Percentiles rank a stretch among this genome's conserved stretches.
phyloP scores from a whole-genome alignment of 2,797 vertebrate genomes.

The Aeoliscus strigatus region DNA sequence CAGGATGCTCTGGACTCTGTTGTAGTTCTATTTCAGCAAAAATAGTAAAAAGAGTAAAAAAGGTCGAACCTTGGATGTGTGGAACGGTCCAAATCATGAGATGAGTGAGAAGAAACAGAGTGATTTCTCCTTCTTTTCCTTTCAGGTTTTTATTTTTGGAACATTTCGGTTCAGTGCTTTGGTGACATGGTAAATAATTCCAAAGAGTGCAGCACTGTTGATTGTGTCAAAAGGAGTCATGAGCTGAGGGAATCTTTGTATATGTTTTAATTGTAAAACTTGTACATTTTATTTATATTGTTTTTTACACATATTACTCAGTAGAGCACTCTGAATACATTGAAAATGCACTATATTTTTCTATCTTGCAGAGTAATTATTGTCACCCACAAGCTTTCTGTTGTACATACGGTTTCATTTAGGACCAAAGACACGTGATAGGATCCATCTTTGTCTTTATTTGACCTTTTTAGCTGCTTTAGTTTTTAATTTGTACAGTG shows the following conservation, averaged over 20 bases:
- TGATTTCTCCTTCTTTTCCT: too few relatives aligned
- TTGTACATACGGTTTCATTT: conserved; percentile 97
- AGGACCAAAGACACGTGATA: conserved; percentile 98
- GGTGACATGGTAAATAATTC: conserved; percentile 80
- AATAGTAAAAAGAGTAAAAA: conserved; percentile 3
- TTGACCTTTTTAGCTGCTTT: conserved; percentile 74
- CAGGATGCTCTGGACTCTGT: conserved; percentile 39
- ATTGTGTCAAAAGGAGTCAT: conserved; percentile 83
- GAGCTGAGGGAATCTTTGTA: conserved; percentile 85
- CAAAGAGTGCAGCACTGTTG: conserved; percentile 92
- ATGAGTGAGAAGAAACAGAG: too few relatives aligned
- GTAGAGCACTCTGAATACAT: conserved; percentile 97
- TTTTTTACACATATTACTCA: conserved; percentile 93
- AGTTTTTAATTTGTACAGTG: conserved; percentile 81
- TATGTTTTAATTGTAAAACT: conserved; percentile 98
- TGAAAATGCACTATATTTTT: conserved; percentile 99
- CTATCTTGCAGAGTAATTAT: conserved; percentile 95
- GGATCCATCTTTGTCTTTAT: conserved; percentile 75
- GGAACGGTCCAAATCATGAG: too few relatives aligned
- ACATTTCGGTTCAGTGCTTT: conserved; percentile 55
- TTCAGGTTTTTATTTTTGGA: conserved; percentile 61
- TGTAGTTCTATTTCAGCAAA: conserved; percentile 38
- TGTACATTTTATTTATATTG: conserved; percentile 99
- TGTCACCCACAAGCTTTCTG: conserved; percentile 90
- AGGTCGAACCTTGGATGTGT: too few relatives aligned